Evolutionary conservation across 2,113 vertebrate species (phyloP), one percentile per base, ranked within the genome.

Genomic region (Marcusenius ussheri): DNA sequence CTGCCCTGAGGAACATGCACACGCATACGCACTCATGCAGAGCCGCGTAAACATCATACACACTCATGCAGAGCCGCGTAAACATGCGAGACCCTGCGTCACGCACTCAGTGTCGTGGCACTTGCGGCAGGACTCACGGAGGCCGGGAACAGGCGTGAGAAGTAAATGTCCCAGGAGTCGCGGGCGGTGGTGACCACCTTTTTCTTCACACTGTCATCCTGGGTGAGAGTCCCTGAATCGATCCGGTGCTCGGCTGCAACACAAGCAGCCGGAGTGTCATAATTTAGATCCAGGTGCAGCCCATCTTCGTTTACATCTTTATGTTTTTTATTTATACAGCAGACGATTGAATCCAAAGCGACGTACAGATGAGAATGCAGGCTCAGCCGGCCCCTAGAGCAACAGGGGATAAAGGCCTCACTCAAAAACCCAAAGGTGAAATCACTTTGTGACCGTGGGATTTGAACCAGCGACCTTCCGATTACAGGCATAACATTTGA

Each of bases 111-210:
- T 9, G 5, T 7, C 56, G 27, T 35, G 19, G 53, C 31, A 46
- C 35, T 24, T 11, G 87, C 8, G 31, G 24, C 3, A 1, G 66
- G 24, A 74, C 97, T 94, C 93, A 99, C 98, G 91, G 97, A 98
- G 83, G 98, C 98, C 0, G 98, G 98, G 93, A 99, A 99, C 88
- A 99, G 97, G 11, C 98, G 96, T 5, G 98, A 98, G 94, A 99
- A 99, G 91, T 99, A 99, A 15, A 99, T 96, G 83, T 98, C 97
- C 85, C 97, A 99, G 90, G 94, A 95, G 3, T 99, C 97, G 0
- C 97, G 96, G 11, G 98, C 98, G 0, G 95, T 94, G 0, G 92
- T 93, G 15, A 99, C 91, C 1, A 98, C 95, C 0, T 95, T 95
- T 92, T 96, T 97, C 95, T 99, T 99, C 91, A 99, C 95, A 0